Evolutionary conservation across 2,113 vertebrate genomes (phyloP).

Genomic region (Phalacrocorax carbo): DNA sequence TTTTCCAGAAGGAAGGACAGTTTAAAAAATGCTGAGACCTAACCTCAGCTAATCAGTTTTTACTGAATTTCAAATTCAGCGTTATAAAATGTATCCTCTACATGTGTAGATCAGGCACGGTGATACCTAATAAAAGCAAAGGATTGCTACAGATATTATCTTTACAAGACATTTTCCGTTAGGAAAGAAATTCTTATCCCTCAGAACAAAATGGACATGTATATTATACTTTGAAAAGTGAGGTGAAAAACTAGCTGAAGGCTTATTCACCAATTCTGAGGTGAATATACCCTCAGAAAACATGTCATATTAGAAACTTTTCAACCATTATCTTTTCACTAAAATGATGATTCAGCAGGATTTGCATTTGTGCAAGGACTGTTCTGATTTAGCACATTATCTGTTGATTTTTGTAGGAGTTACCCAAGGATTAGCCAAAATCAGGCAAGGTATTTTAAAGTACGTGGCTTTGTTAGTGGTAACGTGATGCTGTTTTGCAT

Average conservation of each 20-base stretch:
- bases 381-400: not conserved
- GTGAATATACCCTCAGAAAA: not conserved
- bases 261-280: not conserved
- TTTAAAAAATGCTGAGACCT: not conserved
- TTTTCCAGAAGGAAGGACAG: not conserved
- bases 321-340: not conserved
- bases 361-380: not conserved
- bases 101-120: not conserved
- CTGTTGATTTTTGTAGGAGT: not conserved
- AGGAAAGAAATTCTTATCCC: not conserved
- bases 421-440: not conserved
- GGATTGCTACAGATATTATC: not conserved
- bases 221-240: not conserved
- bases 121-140: not conserved
- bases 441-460: not conserved
- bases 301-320: not conserved
- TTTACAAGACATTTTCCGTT: constrained; percentile 8
- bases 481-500: not conserved
- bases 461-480: not conserved
- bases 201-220: not conserved
- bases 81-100: not conserved
- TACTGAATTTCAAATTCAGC: constrained; percentile 5
- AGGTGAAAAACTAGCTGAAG: not conserved
- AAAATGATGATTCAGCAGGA: not conserved
- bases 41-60: not conserved